Base-by-base conservation (phyloP, 2,888 invertebrate species). In the Xanthia togata region DNA sequence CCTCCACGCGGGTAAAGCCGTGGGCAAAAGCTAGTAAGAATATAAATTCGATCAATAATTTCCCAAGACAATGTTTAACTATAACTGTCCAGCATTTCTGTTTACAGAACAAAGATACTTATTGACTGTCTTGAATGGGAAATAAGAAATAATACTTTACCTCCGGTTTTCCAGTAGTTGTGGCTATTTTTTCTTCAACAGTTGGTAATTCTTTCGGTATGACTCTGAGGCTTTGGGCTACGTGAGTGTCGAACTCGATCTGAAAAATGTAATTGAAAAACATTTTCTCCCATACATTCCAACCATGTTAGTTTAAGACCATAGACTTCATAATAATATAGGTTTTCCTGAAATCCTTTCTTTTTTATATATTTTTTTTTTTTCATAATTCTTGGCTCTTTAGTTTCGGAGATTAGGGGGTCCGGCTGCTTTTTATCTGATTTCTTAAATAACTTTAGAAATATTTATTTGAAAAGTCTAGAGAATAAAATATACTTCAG, bases 221-320 rank as follows among this genome's bases (percentile, higher is more conserved):
- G 1, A 97, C 96, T 91, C 94, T 93, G 44, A 97, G 92, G 79
- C 97, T 96, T 71, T 94, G 95, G 0, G 97, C 96, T 1, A 97
- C 97, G 81, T 97, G 97, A 11, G 96, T 97, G 81, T 97, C 95
- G 86, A 97, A 97, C 75, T 97, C 97, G 72, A 97, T 97, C 96
- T 97, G 93, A 57, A 87, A 85, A 31, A 2, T 41, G 41, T 41
- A 41, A 9, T 41, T 41, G 41, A 41, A 44, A 12, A 44, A 44
- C 44, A 44, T 44, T 12, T 44, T 44, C 44, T 44, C 44, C 12
- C 44, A 44, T 44, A 44, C 44, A 12, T 44, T 44, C 14, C 44
- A 12, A 44, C 44, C 44, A 44, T 44, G 44, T 44, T 44, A 44
- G 44, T 44, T 11, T 44, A 12, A 44, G 12, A 44, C 44, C 44